These are phyloP conservation scores for Anastrepha ludens DNA, from an alignment of 1,140 invertebrate species.

Conservation along the genomic window DNA sequence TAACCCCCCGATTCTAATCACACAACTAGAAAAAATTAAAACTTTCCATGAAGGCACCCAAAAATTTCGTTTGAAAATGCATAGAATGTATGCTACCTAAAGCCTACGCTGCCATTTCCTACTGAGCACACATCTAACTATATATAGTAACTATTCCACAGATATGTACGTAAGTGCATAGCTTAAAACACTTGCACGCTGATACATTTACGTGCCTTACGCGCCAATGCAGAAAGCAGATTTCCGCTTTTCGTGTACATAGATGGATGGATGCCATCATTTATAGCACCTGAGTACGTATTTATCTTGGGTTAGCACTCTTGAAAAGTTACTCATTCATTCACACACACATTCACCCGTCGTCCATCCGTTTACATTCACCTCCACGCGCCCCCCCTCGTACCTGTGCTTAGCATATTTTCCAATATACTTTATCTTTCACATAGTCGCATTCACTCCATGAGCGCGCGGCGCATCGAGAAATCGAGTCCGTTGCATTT, in stretches of 20 bases:
- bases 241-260: conserved; percentile 49
- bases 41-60: too few species aligned
- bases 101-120: too few species aligned
- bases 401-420: conserved; percentile 8
- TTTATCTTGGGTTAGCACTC: conserved; percentile 50
- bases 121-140: too few species aligned
- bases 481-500: conserved; percentile 35
- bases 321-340: conserved; percentile 43
- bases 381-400: background rate
- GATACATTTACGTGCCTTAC: conserved; percentile 45
- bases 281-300: conserved; percentile 50
- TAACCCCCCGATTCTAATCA: too few species aligned
- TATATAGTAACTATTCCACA: too few species aligned
- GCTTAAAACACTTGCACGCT: conserved; percentile 22
- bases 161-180: background rate
- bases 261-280: conserved; percentile 48
- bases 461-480: background rate
- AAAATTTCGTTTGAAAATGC: too few species aligned
- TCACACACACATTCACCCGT: background rate
- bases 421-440: background rate
- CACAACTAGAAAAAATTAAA: too few species aligned
- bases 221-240: conserved; percentile 46
- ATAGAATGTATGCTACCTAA: too few species aligned
- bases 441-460: background rate
- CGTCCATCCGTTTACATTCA: background rate